Evolutionary conservation across 2,888 invertebrate genomes (phyloP).

Genomic region (Euphydryas editha): DNA sequence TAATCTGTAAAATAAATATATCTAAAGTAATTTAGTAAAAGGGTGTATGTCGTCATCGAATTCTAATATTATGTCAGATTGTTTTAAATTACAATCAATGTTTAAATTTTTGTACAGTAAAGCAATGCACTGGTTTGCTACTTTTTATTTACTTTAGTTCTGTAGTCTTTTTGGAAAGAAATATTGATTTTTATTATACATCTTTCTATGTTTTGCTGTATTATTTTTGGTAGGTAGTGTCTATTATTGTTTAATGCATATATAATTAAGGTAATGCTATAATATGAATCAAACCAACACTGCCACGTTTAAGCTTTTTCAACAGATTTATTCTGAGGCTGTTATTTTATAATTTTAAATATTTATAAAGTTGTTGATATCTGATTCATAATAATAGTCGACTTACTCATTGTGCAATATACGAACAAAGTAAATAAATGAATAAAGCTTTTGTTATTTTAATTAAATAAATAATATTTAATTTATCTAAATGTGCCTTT

Average conservation of each 20-base stretch:
- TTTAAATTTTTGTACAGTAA: neutral
- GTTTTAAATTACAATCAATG: no score
- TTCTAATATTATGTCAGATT: no score
- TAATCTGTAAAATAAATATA: no score
- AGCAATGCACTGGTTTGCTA: neutral
- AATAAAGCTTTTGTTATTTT: neutral
- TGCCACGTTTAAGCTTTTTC: conserved; percentile 33
- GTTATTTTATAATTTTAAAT: conserved; percentile 30
- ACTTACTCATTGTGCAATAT: conserved; percentile 22
- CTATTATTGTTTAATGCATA: neutral
- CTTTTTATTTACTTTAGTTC: neutral
- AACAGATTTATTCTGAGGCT: conserved; percentile 31
- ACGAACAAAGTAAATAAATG: conserved; percentile 17
- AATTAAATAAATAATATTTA: neutral
- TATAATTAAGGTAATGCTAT: conserved; percentile 11
- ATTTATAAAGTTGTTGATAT: conserved; percentile 28
- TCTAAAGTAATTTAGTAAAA: no score
- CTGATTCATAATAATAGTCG: conserved; percentile 17
- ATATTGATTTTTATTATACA: neutral
- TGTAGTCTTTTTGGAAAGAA: neutral
- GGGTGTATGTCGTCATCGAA: no score
- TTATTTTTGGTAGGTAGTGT: neutral
- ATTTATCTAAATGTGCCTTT: neutral
- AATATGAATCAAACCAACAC: conserved; percentile 25
- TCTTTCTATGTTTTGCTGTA: neutral